Evolutionary conservation across 1,140 invertebrate species (phyloP).

Genomic region (Chymomyza costata): DNA sequence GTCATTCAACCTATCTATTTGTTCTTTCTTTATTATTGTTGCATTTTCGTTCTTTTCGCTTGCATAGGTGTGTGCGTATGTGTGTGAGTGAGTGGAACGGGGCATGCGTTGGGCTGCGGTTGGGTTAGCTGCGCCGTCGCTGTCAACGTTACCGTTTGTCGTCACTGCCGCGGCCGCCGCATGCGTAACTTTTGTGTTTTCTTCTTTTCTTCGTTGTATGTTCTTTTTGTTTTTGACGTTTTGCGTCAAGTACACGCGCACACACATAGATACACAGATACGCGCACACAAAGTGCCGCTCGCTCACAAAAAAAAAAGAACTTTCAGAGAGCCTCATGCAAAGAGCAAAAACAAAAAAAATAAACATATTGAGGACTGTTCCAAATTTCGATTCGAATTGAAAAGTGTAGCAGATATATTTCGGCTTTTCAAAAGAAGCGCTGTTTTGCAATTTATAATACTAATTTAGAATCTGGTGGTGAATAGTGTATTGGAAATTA

Average conservation of each 20-base stretch:
- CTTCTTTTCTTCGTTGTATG: constrained; percentile 27
- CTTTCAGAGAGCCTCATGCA: not conserved
- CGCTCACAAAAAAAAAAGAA: constrained; percentile 15
- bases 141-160: too few relatives aligned
- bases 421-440: too few relatives aligned
- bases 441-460: too few relatives aligned
- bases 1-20: not conserved
- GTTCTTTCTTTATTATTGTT: not conserved
- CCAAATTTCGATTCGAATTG: too few relatives aligned
- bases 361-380: constrained; percentile 21
- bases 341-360: constrained; percentile 9
- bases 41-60: not conserved
- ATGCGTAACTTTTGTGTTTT: constrained; percentile 47
- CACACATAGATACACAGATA: not conserved
- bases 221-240: constrained; percentile 21
- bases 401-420: too few relatives aligned
- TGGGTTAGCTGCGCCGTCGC: constrained; percentile 42
- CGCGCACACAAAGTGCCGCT: too few relatives aligned
- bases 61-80: not conserved
- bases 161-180: constrained; percentile 36
- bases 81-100: constrained; percentile 5
- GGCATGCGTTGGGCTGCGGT: constrained; percentile 26
- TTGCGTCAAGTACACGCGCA: constrained; percentile 29
- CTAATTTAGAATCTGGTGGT: too few relatives aligned
- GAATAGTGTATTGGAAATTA: too few relatives aligned